Evolutionary conservation across 2,888 invertebrate genomes (phyloP).

Genomic region (Parnassius glacialis): DNA sequence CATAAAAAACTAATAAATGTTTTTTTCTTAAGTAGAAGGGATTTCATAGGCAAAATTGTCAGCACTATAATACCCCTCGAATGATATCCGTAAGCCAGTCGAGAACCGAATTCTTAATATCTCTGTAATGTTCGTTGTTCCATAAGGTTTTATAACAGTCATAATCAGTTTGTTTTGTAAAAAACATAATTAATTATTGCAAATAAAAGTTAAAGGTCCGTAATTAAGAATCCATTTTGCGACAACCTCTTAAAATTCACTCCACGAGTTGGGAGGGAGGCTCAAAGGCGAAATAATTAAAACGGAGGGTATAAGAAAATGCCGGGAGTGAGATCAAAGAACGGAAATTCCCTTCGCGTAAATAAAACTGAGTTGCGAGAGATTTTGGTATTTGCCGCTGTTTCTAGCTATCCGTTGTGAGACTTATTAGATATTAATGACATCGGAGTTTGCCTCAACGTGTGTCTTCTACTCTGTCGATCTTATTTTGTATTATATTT

Average conservation of each 20-base stretch:
- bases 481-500: not conserved
- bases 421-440: constrained; percentile 26
- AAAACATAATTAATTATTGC: constrained; percentile 70
- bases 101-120: constrained; percentile 28
- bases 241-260: constrained; percentile 77
- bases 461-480: constrained; percentile 7
- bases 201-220: constrained; percentile 63
- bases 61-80: constrained; percentile 37
- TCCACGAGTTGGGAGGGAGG: constrained; percentile 58
- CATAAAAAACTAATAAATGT: no score
- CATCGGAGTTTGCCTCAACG: constrained; percentile 14
- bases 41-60: constrained; percentile 36
- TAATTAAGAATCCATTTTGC: constrained; percentile 78
- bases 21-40: no score
- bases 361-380: constrained; percentile 59
- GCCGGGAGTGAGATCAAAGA: constrained; percentile 70
- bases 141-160: constrained; percentile 1
- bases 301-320: constrained; percentile 72
- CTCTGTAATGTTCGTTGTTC: not conserved
- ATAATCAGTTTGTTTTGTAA: constrained; percentile 22
- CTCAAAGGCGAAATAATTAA: constrained; percentile 78
- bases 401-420: constrained; percentile 30
- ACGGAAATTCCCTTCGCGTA: constrained; percentile 61
- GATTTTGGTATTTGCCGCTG: constrained; percentile 51
- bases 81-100: constrained; percentile 32